These are phyloP conservation scores for Sander vitreus DNA, from an alignment of 2,113 vertebrate genomes.

Conservation along the genomic window DNA sequence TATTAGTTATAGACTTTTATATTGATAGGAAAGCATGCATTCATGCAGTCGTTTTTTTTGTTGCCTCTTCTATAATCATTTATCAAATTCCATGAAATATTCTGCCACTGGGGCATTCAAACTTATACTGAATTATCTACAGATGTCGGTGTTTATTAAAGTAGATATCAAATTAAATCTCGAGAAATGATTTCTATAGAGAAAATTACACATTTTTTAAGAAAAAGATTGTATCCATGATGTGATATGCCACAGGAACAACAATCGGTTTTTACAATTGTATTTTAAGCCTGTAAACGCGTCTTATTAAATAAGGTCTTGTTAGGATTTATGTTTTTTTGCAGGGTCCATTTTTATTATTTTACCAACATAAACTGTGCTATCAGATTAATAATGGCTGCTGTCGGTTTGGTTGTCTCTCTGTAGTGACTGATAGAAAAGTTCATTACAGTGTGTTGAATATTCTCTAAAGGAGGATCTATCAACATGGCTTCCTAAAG, in stretches of 20 bases:
- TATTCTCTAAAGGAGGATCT: conserved; percentile 78
- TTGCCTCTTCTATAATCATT: not conserved
- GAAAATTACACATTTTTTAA: not conserved
- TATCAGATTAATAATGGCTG: not conserved
- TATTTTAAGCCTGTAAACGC: not conserved
- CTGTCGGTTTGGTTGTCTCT: conserved; percentile 30
- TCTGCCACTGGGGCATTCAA: not conserved
- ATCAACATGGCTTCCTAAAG: conserved; percentile 82
- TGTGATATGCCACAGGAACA: not conserved
- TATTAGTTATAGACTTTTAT: not conserved
- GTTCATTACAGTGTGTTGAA: conserved; percentile 82
- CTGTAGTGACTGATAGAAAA: conserved; percentile 76
- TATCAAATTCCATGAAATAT: not conserved
- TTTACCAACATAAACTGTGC: not conserved
- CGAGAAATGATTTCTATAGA: not conserved
- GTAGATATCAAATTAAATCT: not conserved
- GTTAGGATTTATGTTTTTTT: not conserved
- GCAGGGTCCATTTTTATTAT: not conserved
- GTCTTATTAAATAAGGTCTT: not conserved
- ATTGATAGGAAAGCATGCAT: not conserved
- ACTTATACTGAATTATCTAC: not conserved
- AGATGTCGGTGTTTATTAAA: conserved; percentile 7
- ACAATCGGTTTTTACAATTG: not conserved
- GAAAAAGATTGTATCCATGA: not conserved
- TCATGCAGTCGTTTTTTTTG: not conserved